Conservation (phyloP, 2,797 vertebrate genomes). For the Halcyon chelicuti region DNA sequence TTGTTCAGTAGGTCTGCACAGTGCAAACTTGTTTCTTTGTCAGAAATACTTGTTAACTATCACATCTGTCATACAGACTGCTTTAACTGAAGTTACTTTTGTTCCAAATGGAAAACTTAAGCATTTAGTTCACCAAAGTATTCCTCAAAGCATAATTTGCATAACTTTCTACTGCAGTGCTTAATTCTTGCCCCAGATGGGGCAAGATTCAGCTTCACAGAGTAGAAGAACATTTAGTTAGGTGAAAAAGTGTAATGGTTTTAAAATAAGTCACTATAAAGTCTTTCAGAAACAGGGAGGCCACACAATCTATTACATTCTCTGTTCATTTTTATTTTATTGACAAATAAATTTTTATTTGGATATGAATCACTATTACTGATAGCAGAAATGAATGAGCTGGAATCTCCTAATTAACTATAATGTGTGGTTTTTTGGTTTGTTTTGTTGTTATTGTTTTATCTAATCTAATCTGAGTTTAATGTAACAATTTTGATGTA, state of each 20-base stretch:
- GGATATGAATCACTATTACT: neutral
- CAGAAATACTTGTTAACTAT: neutral
- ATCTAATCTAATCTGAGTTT: neutral
- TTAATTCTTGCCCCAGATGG: neutral
- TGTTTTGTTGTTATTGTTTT: neutral
- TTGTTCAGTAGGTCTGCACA: neutral
- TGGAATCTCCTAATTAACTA: neutral
- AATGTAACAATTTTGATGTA: neutral
- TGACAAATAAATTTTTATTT: constrained; percentile 3
- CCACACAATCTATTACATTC: neutral
- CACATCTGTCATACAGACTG: neutral
- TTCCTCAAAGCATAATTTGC: neutral
- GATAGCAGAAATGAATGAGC: neutral
- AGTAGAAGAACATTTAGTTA: neutral
- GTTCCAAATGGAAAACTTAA: neutral
- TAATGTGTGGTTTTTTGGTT: neutral
- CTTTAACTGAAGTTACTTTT: neutral
- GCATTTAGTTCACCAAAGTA: neutral
- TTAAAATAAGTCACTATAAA: neutral
- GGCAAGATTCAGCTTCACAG: neutral
- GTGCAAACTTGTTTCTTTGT: neutral
- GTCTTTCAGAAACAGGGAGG: neutral
- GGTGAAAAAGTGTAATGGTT: accelerated
- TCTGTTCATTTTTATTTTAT: neutral
- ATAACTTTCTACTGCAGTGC: neutral